Conservation (phyloP, 1,140 invertebrate species). For the Grapholita molesta region DNA sequence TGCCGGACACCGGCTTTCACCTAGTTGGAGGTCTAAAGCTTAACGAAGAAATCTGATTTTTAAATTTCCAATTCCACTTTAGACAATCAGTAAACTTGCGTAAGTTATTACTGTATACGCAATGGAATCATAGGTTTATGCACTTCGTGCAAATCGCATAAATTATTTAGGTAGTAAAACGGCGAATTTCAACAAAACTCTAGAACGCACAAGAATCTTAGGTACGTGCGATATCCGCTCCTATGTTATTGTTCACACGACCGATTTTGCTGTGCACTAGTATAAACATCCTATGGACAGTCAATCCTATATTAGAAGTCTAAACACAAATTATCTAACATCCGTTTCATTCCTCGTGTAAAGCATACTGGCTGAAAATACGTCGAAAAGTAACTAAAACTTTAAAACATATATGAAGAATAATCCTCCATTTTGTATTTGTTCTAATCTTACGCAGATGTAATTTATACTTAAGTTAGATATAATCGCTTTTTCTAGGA, state of each 20-base stretch:
- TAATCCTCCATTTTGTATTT: no score
- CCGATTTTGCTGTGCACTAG: not conserved
- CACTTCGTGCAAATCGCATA: not conserved
- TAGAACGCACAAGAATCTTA: not conserved
- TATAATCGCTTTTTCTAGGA: no score
- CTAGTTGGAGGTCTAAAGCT: no score
- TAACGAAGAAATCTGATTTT: no score
- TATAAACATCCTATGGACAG: slow-evolving; percentile 8
- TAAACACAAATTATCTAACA: slow-evolving; percentile 10
- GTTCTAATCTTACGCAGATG: no score
- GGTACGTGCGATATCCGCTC: not conserved
- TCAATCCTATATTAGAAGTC: slow-evolving; percentile 3
- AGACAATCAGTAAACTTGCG: not conserved
- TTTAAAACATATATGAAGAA: not conserved
- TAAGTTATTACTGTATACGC: not conserved
- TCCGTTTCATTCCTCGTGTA: not conserved
- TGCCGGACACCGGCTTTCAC: no score
- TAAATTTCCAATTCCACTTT: no score
- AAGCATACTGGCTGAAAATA: not conserved
- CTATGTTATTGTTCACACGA: not conserved
- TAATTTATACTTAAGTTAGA: no score
- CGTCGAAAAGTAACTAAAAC: not conserved
- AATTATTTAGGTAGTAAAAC: slow-evolving; percentile 17
- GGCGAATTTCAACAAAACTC: slow-evolving; percentile 7
- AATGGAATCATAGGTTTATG: not conserved